Conservation (phyloP, 2,113 vertebrate genomes). For the Genyomyrus donnyi region DNA sequence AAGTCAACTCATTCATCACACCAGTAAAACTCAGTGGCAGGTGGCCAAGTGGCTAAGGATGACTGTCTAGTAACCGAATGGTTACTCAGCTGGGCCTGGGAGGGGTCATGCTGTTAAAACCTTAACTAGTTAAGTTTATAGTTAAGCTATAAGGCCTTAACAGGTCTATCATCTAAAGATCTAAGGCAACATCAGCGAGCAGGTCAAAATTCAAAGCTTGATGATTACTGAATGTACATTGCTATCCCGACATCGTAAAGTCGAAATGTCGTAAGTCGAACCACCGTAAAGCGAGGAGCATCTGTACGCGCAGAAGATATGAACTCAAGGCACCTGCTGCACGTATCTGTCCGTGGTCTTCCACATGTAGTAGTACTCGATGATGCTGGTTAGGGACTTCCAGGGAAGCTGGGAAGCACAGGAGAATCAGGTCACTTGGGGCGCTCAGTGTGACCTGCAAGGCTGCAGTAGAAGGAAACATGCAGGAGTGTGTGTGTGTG, state of each 20-base stretch:
- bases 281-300: background rate
- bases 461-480: background rate
- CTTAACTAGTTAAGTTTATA: background rate
- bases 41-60: background rate
- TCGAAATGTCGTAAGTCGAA: background rate
- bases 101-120: background rate
- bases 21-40: background rate
- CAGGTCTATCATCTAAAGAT: background rate
- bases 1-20: background rate
- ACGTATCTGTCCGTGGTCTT: slow-evolving; percentile 99
- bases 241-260: background rate
- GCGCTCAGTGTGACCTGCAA: background rate
- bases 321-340: slow-evolving; percentile 77
- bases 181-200: background rate
- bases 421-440: background rate
- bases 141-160: background rate
- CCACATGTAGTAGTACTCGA: slow-evolving; percentile 99
- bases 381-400: slow-evolving; percentile 96
- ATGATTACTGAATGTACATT: background rate
- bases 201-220: background rate
- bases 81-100: background rate
- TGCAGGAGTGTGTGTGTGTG: background rate
- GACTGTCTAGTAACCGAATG: background rate
- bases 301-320: background rate
- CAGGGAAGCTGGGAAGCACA: slow-evolving; percentile 76